Base-by-base conservation (phyloP, 2,888 invertebrate genomes). In the Nomada goodeniana region DNA sequence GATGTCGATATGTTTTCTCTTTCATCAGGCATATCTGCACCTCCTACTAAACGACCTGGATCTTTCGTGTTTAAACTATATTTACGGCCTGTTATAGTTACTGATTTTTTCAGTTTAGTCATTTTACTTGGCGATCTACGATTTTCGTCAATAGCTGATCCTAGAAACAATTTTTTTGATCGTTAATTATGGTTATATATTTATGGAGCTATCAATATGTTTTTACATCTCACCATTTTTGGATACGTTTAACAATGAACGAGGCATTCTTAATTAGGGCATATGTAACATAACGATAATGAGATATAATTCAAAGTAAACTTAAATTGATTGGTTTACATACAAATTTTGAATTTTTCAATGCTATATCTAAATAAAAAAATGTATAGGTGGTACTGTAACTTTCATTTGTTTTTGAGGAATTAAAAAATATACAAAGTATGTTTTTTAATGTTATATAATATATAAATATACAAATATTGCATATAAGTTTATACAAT, bases 1-100 rank as follows among this genome's bases (percentile, higher is more conserved):
- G 29, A 9, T 23, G 13, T 20, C 11, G 44, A 3, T 15, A 15
- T 9, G 15, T 55, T 20, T 50, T 65, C 60, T 13, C n/a, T 18
- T 13, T 63, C 20, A 1, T 73, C 64, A 0, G 72, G 53, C 9
- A 23, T 29, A 65, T 89, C 89, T 2, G 88, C 88, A 13, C 89
- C 89, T 23, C 89, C 89, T 36, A 69, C 23, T 26, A 89, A 64
- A 52, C 88, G 85, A 53, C 69, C 72, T 23, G 47, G 64, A 53
- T 18, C 72, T 52, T 65, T 64, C 13, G 23, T 23, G 29, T n/a
- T 50, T n/a, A 26, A 52, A 57, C 13, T 79, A 42, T 11, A 57
- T 75, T 81, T 85, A 26, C 59, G 47, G 23, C 20, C 36, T 10
- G 76, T n/a, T n/a, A 36, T 36, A 9, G 42, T 70, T 57, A 26